phyloP scores from a whole-genome alignment of 2,797 vertebrate species.

The Anguilla pacifica region DNA sequence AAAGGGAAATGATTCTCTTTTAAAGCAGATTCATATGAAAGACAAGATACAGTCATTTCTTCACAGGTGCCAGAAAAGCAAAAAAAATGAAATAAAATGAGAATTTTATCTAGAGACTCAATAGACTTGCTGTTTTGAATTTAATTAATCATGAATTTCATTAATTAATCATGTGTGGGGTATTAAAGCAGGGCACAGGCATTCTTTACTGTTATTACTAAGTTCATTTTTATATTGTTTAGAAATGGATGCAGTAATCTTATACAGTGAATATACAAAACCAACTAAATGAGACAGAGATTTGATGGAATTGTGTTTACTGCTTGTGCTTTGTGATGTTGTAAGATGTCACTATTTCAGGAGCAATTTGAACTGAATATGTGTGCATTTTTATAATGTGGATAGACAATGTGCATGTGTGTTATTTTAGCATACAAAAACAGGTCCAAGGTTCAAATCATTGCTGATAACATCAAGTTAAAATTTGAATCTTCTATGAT shows the following conservation, averaged over 20 bases:
- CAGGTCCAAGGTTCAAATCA: not conserved
- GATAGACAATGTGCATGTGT: not conserved
- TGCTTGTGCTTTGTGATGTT: not conserved
- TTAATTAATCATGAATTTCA: conserved; percentile 1
- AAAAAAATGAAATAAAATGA: not conserved
- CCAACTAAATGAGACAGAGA: not conserved
- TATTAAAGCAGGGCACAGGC: not conserved
- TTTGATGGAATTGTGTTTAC: not conserved
- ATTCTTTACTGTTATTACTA: not conserved
- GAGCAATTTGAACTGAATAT: not conserved
- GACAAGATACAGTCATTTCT: not conserved
- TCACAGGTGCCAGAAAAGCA: not conserved
- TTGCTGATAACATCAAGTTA: not conserved
- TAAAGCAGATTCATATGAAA: not conserved
- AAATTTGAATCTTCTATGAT: not conserved
- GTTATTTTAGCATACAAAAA: not conserved
- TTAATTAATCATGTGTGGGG: not conserved
- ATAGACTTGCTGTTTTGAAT: not conserved
- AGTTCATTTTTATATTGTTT: not conserved
- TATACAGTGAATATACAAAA: not conserved
- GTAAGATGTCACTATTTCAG: not conserved
- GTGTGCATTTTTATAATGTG: not conserved
- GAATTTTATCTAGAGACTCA: not conserved
- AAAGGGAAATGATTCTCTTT: not conserved
- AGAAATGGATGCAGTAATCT: not conserved